These are phyloP conservation scores for Coenonympha glycerion DNA, from an alignment of 2,888 invertebrate genomes.

Conservation along the genomic window DNA sequence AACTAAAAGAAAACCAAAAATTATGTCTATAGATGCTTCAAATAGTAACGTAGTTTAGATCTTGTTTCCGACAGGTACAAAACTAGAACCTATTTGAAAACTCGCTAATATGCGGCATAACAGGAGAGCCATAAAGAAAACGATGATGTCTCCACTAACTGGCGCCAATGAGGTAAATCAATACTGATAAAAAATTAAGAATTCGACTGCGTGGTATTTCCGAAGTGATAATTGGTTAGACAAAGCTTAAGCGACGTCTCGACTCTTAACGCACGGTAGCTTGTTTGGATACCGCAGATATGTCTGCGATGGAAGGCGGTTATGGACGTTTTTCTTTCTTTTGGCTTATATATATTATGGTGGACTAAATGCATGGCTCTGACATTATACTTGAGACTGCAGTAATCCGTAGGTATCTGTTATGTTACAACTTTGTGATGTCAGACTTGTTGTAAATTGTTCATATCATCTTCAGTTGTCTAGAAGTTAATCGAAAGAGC, in stretches of 20 bases:
- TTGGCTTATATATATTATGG: too few relatives aligned
- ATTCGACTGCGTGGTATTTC: conserved; percentile 41
- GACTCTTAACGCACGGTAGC: conserved; percentile 43
- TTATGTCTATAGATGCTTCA: too few relatives aligned
- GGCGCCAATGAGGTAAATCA: conserved; percentile 24
- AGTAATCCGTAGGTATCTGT: too few relatives aligned
- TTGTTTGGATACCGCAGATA: conserved; percentile 34
- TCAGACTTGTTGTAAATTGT: too few relatives aligned
- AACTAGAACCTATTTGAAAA: conserved; percentile 1
- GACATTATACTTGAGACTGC: too few relatives aligned
- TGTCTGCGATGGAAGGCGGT: conserved; percentile 7
- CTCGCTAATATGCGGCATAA: conserved; percentile 19
- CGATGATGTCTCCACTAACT: conserved; percentile 26
- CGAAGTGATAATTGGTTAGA: conserved; percentile 49
- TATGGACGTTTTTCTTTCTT: conserved; percentile 2
- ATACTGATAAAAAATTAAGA: conserved; percentile 32
- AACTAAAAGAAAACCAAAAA: too few relatives aligned
- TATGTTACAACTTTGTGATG: too few relatives aligned
- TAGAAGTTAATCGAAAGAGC: too few relatives aligned
- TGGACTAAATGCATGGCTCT: too few relatives aligned
- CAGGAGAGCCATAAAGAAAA: conserved; percentile 13
- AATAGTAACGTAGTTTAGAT: too few relatives aligned
- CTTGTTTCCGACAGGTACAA: background rate
- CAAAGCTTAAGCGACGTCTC: conserved; percentile 44
- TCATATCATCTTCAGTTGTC: too few relatives aligned